Conservation (phyloP, 1,140 invertebrate species). For the Cydia splendana region DNA sequence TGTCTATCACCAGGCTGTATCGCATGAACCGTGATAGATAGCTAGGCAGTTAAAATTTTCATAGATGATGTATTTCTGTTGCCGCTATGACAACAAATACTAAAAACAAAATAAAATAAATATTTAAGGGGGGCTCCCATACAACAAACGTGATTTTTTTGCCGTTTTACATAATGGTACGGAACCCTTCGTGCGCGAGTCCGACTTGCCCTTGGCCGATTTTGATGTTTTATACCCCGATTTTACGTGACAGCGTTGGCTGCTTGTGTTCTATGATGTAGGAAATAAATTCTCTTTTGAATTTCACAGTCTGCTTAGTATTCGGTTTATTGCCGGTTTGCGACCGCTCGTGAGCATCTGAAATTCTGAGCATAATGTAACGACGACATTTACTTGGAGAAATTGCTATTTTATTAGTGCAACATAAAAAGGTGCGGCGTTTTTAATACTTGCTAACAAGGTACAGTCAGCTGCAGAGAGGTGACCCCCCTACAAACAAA, state of each 20-base stretch:
- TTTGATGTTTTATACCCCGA: conserved; percentile 39
- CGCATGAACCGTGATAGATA: no score
- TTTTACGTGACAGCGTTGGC: conserved; percentile 38
- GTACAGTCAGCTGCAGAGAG: not conserved
- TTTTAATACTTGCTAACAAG: not conserved
- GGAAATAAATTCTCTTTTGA: conserved; percentile 48
- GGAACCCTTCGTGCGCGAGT: no score
- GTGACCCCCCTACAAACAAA: no score
- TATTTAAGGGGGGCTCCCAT: no score
- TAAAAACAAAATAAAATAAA: no score
- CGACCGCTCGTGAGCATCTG: conserved; percentile 49
- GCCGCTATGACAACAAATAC: no score
- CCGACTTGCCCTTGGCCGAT: no score
- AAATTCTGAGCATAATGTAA: conserved; percentile 5
- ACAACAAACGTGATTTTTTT: no score
- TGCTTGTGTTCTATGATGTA: conserved; percentile 37
- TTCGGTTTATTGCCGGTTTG: conserved; percentile 54
- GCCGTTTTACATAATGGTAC: no score
- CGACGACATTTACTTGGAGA: conserved; percentile 11
- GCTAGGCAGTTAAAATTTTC: no score
- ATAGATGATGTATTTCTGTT: no score
- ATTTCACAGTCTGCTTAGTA: conserved; percentile 44
- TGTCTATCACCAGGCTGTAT: no score
- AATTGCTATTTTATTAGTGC: conserved; percentile 21
- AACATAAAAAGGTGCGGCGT: not conserved